These are phyloP conservation scores for Sylvilagus floridanus DNA, from an alignment of 2,797 vertebrate species.

Conservation along the genomic window DNA sequence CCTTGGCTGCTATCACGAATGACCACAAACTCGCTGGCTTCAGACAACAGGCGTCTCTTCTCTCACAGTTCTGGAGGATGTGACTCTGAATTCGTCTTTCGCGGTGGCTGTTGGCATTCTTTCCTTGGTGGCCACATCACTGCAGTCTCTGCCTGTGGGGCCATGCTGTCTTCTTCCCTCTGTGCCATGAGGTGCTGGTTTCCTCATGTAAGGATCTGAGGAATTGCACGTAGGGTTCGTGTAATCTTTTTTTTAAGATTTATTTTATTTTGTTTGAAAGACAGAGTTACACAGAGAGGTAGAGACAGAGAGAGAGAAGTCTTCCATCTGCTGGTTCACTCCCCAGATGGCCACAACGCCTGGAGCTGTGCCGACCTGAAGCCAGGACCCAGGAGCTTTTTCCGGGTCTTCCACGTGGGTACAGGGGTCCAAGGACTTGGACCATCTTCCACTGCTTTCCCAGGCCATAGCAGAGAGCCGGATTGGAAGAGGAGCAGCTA, in stretches of 20 bases:
- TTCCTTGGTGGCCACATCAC: neutral
- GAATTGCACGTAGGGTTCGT: neutral
- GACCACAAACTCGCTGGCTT: neutral
- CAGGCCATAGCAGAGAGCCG: too few species aligned
- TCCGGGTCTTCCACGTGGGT: too few species aligned
- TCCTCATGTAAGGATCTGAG: neutral
- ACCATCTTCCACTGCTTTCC: too few species aligned
- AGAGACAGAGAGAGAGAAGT: too few species aligned
- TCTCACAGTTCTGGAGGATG: neutral
- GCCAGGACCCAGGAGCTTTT: too few species aligned
- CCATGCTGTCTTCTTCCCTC: neutral
- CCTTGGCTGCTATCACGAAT: neutral
- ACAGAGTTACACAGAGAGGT: too few species aligned
- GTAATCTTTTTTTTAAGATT: neutral
- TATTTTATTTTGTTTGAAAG: too few species aligned
- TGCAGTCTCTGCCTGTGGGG: neutral
- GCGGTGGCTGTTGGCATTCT: neutral
- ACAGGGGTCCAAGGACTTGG: too few species aligned
- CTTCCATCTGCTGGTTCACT: too few species aligned
- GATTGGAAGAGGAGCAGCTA: too few species aligned
- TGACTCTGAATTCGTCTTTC: neutral
- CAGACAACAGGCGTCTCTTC: neutral
- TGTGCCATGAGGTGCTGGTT: neutral
- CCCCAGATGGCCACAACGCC: too few species aligned
- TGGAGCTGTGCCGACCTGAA: too few species aligned